A percentile compares a stretch with the other conserved stretches of the same genome.
Evolutionary conservation across 2,113 vertebrate genomes (phyloP).

Genomic region (Paradisaea rubra): DNA sequence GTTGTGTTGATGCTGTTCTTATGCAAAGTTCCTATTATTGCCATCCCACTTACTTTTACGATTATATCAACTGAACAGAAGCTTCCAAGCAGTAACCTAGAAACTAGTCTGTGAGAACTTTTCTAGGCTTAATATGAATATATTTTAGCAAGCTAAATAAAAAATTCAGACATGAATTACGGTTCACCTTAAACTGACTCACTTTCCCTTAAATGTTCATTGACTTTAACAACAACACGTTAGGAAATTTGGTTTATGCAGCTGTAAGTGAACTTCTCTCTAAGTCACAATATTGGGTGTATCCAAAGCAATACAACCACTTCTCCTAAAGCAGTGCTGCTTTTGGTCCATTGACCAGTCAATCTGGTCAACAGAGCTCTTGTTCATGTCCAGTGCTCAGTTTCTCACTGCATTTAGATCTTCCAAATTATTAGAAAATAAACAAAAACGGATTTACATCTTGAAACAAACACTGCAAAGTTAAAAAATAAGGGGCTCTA

Average conservation of each 20-base stretch:
- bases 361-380: background rate
- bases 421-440: background rate
- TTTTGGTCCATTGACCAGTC: background rate
- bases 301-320: background rate
- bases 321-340: background rate
- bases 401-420: background rate
- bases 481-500: background rate
- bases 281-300: background rate
- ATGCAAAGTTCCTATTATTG: background rate
- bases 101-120: background rate
- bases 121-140: background rate
- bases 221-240: background rate
- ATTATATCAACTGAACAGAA: background rate
- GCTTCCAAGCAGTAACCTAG: background rate
- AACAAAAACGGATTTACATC: background rate
- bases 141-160: background rate
- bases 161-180: background rate
- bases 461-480: background rate
- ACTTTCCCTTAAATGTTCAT: background rate
- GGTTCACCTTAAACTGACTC: background rate
- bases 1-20: background rate
- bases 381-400: background rate
- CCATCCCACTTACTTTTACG: background rate
- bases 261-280: background rate
- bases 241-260: background rate